These are phyloP conservation scores for Synanthedon vespiformis DNA, from an alignment of 2,888 invertebrate genomes.

Conservation along the genomic window DNA sequence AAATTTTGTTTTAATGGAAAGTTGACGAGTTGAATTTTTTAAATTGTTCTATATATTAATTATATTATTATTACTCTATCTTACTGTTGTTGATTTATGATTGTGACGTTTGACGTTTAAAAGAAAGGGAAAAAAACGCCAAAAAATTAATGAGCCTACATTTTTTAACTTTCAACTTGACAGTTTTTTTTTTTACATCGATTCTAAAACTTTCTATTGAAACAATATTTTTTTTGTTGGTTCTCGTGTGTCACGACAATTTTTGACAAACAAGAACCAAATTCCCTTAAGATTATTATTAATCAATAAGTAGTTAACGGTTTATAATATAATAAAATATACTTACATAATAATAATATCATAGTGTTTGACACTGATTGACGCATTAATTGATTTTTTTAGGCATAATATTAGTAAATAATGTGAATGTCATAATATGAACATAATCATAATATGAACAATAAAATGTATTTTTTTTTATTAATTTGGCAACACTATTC, in stretches of 20 bases:
- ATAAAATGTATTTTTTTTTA: not conserved
- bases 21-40: not conserved
- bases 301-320: not conserved
- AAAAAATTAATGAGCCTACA: not conserved
- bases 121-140: not conserved
- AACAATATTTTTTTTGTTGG: not conserved
- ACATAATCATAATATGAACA: not conserved
- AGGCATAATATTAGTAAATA: no score
- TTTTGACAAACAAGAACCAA: no score
- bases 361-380: no score
- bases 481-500: not conserved
- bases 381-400: no score
- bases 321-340: not conserved
- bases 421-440: not conserved
- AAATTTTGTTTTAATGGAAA: not conserved
- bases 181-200: not conserved
- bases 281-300: not conserved
- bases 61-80: no score
- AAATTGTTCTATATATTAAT: no score
- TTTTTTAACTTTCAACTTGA: not conserved
- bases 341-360: not conserved
- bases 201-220: not conserved
- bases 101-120: not conserved
- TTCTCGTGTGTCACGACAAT: no score
- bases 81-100: not conserved